Evolutionary conservation across 2,113 vertebrate genomes (phyloP), one percentile per base, ranked within the genome.

Genomic region (Eidolon helvum): DNA sequence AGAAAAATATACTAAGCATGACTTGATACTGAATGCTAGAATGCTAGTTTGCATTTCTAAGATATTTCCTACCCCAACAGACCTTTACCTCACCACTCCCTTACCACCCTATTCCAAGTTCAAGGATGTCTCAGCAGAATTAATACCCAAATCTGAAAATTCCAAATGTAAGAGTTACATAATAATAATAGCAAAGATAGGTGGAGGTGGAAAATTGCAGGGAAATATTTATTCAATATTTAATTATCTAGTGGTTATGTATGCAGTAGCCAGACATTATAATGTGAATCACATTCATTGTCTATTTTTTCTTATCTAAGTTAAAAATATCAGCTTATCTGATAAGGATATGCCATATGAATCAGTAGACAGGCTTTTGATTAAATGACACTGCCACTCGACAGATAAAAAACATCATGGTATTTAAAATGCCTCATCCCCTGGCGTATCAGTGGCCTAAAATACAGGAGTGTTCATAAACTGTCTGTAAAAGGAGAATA

Each of bases 341-440:
- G 21, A 48, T 82, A 77, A 95, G 35, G 10, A 61, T 92, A 72
- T 97, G 26, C 4, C n/a, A 18, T 87, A 77, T 87, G 33, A 96
- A 87, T 92, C 63, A 68, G 61, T 28, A 75, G 83, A 66, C 18
- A 92, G 50, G 16, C 11, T 96, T 96, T 79, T 24, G 4, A 75
- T 96, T 96, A 53, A 93, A 35, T 83, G 35, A 63, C 38, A 18
- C 8, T 97, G 57, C 57, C 80, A 96, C 26, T 55, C 63, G 63
- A 93, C 33, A 95, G 78, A 96, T 95, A 74, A 92, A 94, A 98
- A 89, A 30, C 24, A 90, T 77, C 61, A 91, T 43, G 63, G 11
- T 77, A 40, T 96, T 45, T 40, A 97, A 96, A 96, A 77, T 24
- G 21, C 66, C 61, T 86, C 72, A 74, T 82, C 65, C 69, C 84